Percentiles rank a stretch among this genome's conserved stretches.
Conservation (phyloP, 2,888 invertebrate species). For the Tetrapedia diversipes region DNA sequence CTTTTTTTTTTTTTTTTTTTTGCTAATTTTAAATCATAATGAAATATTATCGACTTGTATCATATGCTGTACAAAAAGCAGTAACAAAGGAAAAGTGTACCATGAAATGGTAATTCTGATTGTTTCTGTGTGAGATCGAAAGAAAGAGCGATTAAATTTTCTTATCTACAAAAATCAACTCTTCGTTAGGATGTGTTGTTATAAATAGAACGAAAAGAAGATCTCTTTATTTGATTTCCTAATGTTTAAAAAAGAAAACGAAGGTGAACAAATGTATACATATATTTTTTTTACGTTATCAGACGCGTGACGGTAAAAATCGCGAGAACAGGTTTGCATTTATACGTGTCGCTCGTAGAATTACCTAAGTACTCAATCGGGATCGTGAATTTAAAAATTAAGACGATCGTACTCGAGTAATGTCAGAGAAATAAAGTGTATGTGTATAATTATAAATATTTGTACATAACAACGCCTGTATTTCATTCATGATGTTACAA, state of each 20-base stretch:
- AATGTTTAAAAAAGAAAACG: constrained; percentile 4
- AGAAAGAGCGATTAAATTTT: constrained; percentile 32
- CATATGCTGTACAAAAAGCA: constrained; percentile 42
- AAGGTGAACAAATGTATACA: constrained; percentile 4
- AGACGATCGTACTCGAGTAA: constrained; percentile 63
- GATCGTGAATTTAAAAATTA: constrained; percentile 45
- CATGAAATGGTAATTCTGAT: constrained; percentile 39
- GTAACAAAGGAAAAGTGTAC: constrained; percentile 16
- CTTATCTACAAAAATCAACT: neutral
- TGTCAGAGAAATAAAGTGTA: constrained; percentile 52
- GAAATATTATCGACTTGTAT: constrained; percentile 46
- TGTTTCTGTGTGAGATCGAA: constrained; percentile 8
- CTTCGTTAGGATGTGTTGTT: constrained; percentile 33
- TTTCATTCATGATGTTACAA: constrained; percentile 79
- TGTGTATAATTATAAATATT: constrained; percentile 75
- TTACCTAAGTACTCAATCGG: constrained; percentile 41
- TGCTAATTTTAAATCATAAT: constrained; percentile 13
- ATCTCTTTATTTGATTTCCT: constrained; percentile 41
- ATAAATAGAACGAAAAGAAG: constrained; percentile 45
- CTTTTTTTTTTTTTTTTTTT: too few relatives aligned
- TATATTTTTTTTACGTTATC: constrained; percentile 52
- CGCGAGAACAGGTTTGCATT: constrained; percentile 71
- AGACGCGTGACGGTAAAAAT: constrained; percentile 63
- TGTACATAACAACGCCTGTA: constrained; percentile 80
- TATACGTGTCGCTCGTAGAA: constrained; percentile 67